Conservation (phyloP, 2,888 invertebrate genomes). For the Hirtodrosophila cameraria region DNA sequence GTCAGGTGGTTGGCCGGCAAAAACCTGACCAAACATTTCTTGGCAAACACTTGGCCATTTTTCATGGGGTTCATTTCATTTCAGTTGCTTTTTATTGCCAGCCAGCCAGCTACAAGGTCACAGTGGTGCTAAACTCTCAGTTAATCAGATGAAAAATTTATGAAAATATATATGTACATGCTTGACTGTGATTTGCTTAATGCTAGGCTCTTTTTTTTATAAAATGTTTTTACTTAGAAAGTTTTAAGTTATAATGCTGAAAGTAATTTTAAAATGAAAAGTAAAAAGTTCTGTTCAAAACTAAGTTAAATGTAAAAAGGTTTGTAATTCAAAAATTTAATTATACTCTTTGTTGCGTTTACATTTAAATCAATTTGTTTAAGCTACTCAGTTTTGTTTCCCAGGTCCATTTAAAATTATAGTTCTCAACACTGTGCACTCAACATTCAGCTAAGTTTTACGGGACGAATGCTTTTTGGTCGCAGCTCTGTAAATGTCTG, state of each 20-base stretch:
- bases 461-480: slow-evolving; percentile 46
- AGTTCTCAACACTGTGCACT: slow-evolving; percentile 42
- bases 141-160: not conserved
- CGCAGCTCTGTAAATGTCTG: slow-evolving; percentile 36
- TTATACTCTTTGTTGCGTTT: too few relatives aligned
- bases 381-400: too few relatives aligned
- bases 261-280: too few relatives aligned
- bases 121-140: slow-evolving; percentile 27
- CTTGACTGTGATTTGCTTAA: not conserved
- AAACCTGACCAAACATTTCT: slow-evolving; percentile 74
- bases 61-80: slow-evolving; percentile 77
- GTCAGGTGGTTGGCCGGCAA: slow-evolving; percentile 63
- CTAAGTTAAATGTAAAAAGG: too few relatives aligned
- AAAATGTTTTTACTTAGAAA: too few relatives aligned
- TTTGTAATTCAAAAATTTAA: too few relatives aligned
- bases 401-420: too few relatives aligned
- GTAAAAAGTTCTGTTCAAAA: too few relatives aligned
- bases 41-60: slow-evolving; percentile 78
- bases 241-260: too few relatives aligned
- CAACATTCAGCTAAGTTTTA: slow-evolving; percentile 38
- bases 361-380: not conserved
- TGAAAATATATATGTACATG: not conserved
- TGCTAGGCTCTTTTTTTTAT: too few relatives aligned
- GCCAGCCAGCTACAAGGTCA: slow-evolving; percentile 21
- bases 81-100: slow-evolving; percentile 70